Evolutionary conservation across 1,140 invertebrate species (phyloP), one percentile per base, ranked within the genome.

Genomic region (Pseudomyrmex sp.): DNA sequence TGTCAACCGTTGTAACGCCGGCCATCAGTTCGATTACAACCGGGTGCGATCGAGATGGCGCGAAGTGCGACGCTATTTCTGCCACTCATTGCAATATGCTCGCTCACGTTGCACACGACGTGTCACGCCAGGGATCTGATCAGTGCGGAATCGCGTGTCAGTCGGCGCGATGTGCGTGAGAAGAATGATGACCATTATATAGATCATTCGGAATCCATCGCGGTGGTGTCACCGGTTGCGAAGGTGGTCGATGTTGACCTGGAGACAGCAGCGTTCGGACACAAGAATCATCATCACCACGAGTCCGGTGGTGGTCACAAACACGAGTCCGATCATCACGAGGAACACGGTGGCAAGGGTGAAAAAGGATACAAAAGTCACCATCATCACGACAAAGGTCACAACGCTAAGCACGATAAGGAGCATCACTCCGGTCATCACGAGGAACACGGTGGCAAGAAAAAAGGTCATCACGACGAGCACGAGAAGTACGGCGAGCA

Each of bases 401-500:
- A 96, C 84, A 96, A 96, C 87, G 96, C 96, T 1, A 96, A 96
- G 59, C 95, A 97, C 82, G 97, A 96, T 0, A 91, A 93, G 10
- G 90, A 91, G 0, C 90, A 91, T 20, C 87, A 91, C 8, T 62
- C 65, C 2, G 88, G 96, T 2, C 96, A 97, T 89, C 96, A 97
- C 88, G 95, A 95, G 59, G 96, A 97, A 85, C 95, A 97, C 82
- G 95, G 96, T 18, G 97, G 96, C 0, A 96, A 97, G 90, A 96
- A 97, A 88, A 97, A 97, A 89, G 96, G 96, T 52, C 96, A 97
- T 87, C 96, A 97, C 90, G 96, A 97, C 87, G 96, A 96, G 88
- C 95, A 95, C 20, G 95, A 95, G 7, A 95, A 96, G 54, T 95
- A 97, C 89, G 95, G 96, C 0, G 95, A 96, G 84, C 97, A 97